Evolutionary conservation across 2,888 invertebrate genomes (phyloP), one percentile per base, ranked within the genome.

Genomic region (Celastrina argiolus): DNA sequence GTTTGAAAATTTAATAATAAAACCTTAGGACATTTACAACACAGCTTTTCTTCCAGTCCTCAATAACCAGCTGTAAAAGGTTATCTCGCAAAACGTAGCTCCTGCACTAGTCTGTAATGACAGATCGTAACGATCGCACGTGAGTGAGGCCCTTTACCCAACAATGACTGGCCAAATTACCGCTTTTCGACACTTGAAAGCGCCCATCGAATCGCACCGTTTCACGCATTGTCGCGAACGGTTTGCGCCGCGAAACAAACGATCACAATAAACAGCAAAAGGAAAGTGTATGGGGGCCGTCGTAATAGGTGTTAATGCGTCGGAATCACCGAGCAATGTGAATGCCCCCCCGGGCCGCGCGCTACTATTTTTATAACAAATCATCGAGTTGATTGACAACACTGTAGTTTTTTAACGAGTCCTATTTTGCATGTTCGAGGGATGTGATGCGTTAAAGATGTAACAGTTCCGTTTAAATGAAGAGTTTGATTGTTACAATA

Each of bases 231-330:
- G 87, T 88, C n/a, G n/a, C n/a, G 81, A 75, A 84, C 85, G 85
- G 91, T 88, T 89, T 89, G 90, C 89, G 82, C 80, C 78, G 79
- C 84, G 89, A 88, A 90, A 90, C 88, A 89, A 89, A 85, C 85
- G 87, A 81, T 84, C 82, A 89, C 90, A 90, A 88, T 90, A 90
- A 90, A 90, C 88, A 89, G 81, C 87, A 83, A 86, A 88, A 87
- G 85, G 84, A 89, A 87, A 88, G 88, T 87, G 87, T 88, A 87
- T 84, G 79, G 82, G 79, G 71, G 79, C 59, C 72, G 39, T 71
- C 71, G 80, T 85, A 89, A 88, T 89, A 85, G 84, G 90, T 87
- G 90, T 86, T 89, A 90, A 89, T 88, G 87, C 75, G 83, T 75
- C 78, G 79, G 78, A 85, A 79, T 86, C 86, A 84, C 64, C 84